Base-by-base conservation (phyloP, 2,113 vertebrate genomes). In the Hassar affinis region DNA sequence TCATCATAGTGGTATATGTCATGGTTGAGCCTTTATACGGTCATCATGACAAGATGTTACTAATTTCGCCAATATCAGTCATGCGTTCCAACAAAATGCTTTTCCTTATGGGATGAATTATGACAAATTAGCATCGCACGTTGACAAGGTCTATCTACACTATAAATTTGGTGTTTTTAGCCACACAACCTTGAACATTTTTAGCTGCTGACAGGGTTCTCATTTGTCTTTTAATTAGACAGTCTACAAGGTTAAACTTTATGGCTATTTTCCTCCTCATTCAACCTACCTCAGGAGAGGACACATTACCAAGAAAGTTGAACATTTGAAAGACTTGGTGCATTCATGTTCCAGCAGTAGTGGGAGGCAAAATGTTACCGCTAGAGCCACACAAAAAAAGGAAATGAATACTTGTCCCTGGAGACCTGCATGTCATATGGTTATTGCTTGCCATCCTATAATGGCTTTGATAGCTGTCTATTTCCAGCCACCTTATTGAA, bases 181-280 rank as follows among this genome's bases (percentile, higher is more conserved):
- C 15, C 10, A 18, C 54, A 45, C 81, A 83, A 83, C 86, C 86
- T 87, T 87, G 84, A 83, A 83, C 80, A 80, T 82, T 85, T 87
- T 80, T 85, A 85, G 78, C 84, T 71, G 22, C 75, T 83, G 68
- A 83, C 61, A 77, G 20, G 47, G 49, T 71, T 78, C 77, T 83
- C 78, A 77, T 85, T 85, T 56, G 62, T 87, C 69, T 87, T 54
- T 80, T 71, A 77, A 82, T 85, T 76, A 38, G 69, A 80, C 62
- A 82, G 54, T 7, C 42, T 75, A 42, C 86, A 82, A 85, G 86
- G 86, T 83, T 76, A 80, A 76, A 45, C 78, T 84, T 76, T 51
- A 15, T 52, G 61, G 66, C 74, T 79, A 74, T 84, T 87, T 82
- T 51, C 62, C 17, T 25, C 35, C 38, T 78, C 64, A 45, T 33